Base-by-base conservation (phyloP, 1,140 invertebrate genomes). In the Psix sp. region DNA sequence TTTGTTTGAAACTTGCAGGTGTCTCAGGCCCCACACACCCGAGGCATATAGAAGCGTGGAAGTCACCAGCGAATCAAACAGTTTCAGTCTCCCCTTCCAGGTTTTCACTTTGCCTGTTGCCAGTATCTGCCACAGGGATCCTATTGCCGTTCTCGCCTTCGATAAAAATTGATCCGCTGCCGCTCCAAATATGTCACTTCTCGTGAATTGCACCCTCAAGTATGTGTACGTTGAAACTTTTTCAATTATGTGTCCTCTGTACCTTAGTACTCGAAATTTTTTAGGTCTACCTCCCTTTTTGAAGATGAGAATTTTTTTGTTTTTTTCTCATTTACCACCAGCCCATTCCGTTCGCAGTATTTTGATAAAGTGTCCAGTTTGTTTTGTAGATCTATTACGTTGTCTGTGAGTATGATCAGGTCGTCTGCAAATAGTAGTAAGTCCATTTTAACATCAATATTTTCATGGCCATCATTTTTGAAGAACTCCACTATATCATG, bases 391-490 rank as follows among this genome's bases (percentile, higher is more conserved):
- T 68, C 65, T 0, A 59, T 14, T 1, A 57, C 15, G 36, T 42
- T 36, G 9, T 17, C 20, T 6, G 65, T 16, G 2, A 59, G 4
- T n/a, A n/a, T n/a, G n/a, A n/a, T n/a, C n/a, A n/a, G n/a, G n/a
- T n/a, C n/a, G n/a, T n/a, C n/a, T n/a, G 67, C 73, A 49, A 73
- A 78, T 0, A 76, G 29, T 7, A 78, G 39, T 5, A 66, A 13
- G 10, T 56, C 35, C 0, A 73, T 57, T 10, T 63, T 26, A 2
- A 16, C 36, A 13, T 26, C 29, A 1, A 62, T 51, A 0, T 49
- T 24, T 3, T 24, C n/a, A 21, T 65, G 31, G 0, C 49, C 73
- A 24, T 24, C 7, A 24, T 18, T 16, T 24, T 29, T 5, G 20
- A 77, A 70, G 16, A 68, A 65, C 0, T 38, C 13, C 0, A 45